phyloP scores from a whole-genome alignment of 2,888 invertebrate species.

The Venusia cambrica region DNA sequence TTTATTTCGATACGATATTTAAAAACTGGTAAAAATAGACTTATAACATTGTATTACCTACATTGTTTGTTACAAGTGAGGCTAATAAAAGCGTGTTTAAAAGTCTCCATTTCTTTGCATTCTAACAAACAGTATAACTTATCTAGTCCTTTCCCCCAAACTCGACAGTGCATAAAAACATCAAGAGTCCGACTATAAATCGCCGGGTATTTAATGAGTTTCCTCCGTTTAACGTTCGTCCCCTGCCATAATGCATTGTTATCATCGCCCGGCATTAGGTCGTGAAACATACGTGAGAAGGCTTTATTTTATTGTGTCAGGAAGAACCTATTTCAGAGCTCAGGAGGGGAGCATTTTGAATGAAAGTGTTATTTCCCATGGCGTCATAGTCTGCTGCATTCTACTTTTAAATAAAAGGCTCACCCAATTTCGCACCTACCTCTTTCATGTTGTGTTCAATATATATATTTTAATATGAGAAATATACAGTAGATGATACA shows the following conservation, averaged over 20 bases:
- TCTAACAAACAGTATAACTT: constrained; percentile 11
- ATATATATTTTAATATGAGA: too few species aligned
- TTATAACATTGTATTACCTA: too few species aligned
- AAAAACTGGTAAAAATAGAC: too few species aligned
- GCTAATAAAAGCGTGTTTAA: too few species aligned
- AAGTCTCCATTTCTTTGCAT: background rate
- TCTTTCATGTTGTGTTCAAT: too few species aligned
- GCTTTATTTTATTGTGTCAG: constrained; percentile 29
- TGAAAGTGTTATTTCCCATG: constrained; percentile 12
- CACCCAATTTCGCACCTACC: too few species aligned
- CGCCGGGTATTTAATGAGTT: constrained; percentile 73
- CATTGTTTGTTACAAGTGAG: too few species aligned
- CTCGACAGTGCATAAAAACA: constrained; percentile 32
- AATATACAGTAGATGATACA: too few species aligned
- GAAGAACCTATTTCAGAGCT: constrained; percentile 38
- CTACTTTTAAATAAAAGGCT: background rate
- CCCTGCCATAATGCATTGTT: constrained; percentile 65
- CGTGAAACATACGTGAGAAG: constrained; percentile 23
- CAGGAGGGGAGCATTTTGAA: constrained; percentile 37
- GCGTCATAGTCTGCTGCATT: background rate
- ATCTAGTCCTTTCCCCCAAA: constrained; percentile 21
- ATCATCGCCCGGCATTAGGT: constrained; percentile 66
- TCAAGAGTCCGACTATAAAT: constrained; percentile 63
- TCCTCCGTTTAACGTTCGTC: constrained; percentile 62
- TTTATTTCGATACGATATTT: too few species aligned